phyloP scores from a whole-genome alignment of 2,888 invertebrate genomes.

The Julus scandinavius region DNA sequence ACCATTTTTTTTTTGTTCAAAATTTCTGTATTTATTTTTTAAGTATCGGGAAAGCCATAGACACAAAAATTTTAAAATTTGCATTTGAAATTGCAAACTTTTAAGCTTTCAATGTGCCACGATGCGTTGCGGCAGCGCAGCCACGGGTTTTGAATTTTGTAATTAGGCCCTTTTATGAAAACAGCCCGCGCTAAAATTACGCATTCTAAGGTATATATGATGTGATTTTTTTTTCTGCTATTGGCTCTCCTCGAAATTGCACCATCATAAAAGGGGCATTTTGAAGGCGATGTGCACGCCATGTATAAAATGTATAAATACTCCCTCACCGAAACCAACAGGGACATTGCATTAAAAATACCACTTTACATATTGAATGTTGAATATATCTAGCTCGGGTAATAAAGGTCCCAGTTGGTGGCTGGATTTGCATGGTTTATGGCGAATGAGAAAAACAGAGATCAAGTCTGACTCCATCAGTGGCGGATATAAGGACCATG shows the following conservation, averaged over 20 bases:
- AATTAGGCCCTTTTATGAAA: conserved; percentile 41
- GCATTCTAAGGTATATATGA: not conserved
- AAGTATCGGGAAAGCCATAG: not conserved
- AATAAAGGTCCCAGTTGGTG: conserved; percentile 51
- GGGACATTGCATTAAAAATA: conserved; percentile 50
- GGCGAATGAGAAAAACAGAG: conserved; percentile 42
- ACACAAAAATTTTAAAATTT: not conserved
- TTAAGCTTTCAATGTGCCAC: not conserved
- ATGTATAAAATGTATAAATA: conserved; percentile 36
- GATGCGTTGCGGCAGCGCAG: not conserved
- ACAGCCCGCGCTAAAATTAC: conserved; percentile 7
- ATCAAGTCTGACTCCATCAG: conserved; percentile 50
- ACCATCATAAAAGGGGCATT: not conserved
- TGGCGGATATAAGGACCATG: not conserved
- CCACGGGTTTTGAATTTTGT: not conserved
- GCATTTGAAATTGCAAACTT: conserved; percentile 34
- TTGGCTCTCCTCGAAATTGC: not conserved
- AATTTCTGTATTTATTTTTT: not conserved
- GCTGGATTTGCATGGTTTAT: conserved; percentile 48
- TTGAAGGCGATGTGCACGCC: not conserved
- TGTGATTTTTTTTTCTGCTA: not conserved
- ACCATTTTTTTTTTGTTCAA: not conserved
- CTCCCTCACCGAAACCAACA: conserved; percentile 43
- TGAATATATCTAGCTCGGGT: conserved; percentile 47
- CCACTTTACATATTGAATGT: conserved; percentile 50